These are phyloP conservation scores for Zaprionus tsacasi DNA, from an alignment of 1,140 invertebrate genomes.

Conservation along the genomic window DNA sequence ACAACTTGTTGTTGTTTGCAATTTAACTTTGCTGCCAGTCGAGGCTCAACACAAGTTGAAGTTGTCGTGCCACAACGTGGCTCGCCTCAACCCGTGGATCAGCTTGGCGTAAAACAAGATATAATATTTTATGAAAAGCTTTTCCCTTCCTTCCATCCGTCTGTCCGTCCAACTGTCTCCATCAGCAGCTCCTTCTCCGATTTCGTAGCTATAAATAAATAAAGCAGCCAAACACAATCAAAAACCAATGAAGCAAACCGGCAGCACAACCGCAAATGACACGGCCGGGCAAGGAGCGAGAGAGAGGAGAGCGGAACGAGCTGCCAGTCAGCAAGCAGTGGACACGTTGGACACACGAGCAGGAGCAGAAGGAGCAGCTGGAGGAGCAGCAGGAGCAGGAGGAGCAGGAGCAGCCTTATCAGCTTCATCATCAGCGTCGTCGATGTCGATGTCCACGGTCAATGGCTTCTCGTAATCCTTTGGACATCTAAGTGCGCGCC, in stretches of 20 bases:
- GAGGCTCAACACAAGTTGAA: conserved; percentile 51
- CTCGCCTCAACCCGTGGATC: background rate
- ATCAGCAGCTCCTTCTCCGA: conserved; percentile 16
- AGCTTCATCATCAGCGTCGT: conserved; percentile 32
- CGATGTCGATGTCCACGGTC: conserved; percentile 5
- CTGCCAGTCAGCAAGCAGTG: conserved; percentile 11
- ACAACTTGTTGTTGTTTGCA: conserved; percentile 61
- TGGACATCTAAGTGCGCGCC: conserved; percentile 9
- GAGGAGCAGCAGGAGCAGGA: background rate
- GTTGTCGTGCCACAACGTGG: conserved; percentile 35
- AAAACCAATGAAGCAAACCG: conserved; percentile 77
- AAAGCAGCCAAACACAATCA: conserved; percentile 79
- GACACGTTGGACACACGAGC: conserved; percentile 4
- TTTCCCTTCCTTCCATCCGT: background rate
- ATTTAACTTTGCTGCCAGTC: conserved; percentile 71
- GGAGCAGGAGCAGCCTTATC: conserved; percentile 12
- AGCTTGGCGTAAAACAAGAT: conserved; percentile 58
- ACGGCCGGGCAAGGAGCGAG: conserved; percentile 24
- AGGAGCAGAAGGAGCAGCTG: background rate
- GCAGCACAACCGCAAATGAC: conserved; percentile 74
- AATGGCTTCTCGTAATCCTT: conserved; percentile 44
- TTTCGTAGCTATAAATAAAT: conserved; percentile 73
- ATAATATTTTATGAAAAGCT: conserved; percentile 75
- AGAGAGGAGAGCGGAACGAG: background rate
- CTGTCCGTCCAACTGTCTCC: background rate